A percentile compares a stretch with the other conserved stretches of the same genome.
Evolutionary conservation across 2,797 vertebrate species (phyloP).

Genomic region (Pterois miles): DNA sequence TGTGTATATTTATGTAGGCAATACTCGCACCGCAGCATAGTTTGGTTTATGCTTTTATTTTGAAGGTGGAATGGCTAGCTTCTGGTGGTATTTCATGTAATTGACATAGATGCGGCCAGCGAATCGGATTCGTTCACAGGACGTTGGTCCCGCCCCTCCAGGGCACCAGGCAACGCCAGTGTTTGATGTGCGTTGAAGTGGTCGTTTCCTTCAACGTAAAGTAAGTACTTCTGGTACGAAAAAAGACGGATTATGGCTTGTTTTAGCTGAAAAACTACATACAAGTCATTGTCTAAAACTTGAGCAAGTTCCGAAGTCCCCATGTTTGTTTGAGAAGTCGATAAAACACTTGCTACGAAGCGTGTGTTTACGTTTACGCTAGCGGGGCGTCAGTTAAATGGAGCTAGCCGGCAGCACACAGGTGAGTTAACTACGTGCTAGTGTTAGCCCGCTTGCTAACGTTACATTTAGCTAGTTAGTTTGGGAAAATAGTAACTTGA

Average conservation of each 20-base stretch:
- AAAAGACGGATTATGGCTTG: background rate
- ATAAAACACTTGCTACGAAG: background rate
- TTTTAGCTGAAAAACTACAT: background rate
- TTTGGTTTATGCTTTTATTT: slow-evolving; percentile 18
- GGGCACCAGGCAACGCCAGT: slow-evolving; percentile 4
- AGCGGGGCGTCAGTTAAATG: background rate
- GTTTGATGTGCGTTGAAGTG: slow-evolving; percentile 37
- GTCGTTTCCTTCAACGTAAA: background rate
- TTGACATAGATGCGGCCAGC: background rate
- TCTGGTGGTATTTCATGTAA: rapidly evolving
- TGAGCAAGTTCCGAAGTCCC: slow-evolving; percentile 10
- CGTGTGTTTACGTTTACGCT: background rate
- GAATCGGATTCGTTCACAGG: background rate
- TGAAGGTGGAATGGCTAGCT: background rate
- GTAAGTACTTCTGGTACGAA: background rate
- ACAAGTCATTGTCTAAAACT: background rate
- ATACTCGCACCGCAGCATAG: rapidly evolving
- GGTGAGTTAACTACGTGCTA: too few relatives aligned
- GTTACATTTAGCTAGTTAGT: too few relatives aligned
- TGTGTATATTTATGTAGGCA: rapidly evolving
- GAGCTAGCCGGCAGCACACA: background rate
- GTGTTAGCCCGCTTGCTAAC: too few relatives aligned
- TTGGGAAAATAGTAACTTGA: too few relatives aligned
- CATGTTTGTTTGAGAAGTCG: background rate
- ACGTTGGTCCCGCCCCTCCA: slow-evolving; percentile 24